Base-by-base conservation (phyloP, 2,797 vertebrate genomes). In the Scarus forsteni region DNA sequence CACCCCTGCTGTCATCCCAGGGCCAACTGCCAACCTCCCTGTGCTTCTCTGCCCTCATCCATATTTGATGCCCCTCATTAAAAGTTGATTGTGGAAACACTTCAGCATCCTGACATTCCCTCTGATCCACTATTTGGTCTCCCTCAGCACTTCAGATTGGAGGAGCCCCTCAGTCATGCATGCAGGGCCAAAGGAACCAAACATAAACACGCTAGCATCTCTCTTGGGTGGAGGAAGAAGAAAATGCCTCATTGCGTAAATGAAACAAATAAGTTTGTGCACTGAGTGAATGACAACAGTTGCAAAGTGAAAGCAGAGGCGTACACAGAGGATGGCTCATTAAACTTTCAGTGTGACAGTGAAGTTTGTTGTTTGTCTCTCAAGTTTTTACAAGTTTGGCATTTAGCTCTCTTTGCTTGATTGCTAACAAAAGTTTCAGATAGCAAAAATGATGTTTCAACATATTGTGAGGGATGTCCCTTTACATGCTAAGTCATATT, bases 1-100 rank as follows among this genome's bases (percentile, higher is more conserved):
- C 75, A 53, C 39, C 46, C 61, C 62, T 63, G 69, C 88, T 78
- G 75, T 87, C 81, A 73, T 70, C 52, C n/a, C 1, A 79, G 39
- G 84, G 78, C 71, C 75, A 74, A 79, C 79, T 80, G 86, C 80
- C 84, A 80, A 77, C 75, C 70, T 80, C 74, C 11, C 43, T 27
- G 57, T 70, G 67, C 73, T 74, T 75, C 73, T 84, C 87, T 59
- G 75, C 86, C 72, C 77, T 91, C 89, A 83, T 93, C 53, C 83
- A 92, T 93, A 81, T 89, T 92, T 89, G 73, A 93, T 92, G 73
- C 9, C 7, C 58, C 77, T 91, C 89, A 92, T 92, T 88, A 91
- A 92, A 92, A 82, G 56, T 89, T 89, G 73, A 92, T 85, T 43
- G 69, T 84, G 75, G 84, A 80, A 86, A 86, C 79, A 68, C 87